Conservation (phyloP, 23 tunicate species). For the Ciona savignyi region DNA sequence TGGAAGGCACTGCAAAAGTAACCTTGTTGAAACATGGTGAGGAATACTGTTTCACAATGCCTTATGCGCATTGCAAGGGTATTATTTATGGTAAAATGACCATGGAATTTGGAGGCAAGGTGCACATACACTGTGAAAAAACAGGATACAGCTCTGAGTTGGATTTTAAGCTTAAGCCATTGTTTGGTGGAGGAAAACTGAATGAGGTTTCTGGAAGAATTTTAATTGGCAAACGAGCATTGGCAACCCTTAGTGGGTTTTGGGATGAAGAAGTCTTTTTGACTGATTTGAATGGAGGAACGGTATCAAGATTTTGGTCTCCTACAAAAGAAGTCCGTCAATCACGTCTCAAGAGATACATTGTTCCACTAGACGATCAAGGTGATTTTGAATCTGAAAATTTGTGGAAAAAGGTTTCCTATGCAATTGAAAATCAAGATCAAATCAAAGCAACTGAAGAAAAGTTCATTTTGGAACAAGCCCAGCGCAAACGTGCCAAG, state of each 20-base stretch:
- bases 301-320: conserved; percentile 38
- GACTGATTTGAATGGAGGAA: conserved; percentile 44
- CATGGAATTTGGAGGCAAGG: conserved; percentile 76
- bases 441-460: conserved; percentile 46
- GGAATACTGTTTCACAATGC: conserved; percentile 46
- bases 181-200: conserved; percentile 32
- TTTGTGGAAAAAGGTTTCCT: conserved; percentile 41
- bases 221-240: conserved; percentile 27
- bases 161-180: conserved; percentile 42
- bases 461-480: conserved; percentile 31
- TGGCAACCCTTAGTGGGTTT: conserved; percentile 44
- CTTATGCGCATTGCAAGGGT: conserved; percentile 70
- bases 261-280: conserved; percentile 42
- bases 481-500: conserved; percentile 37
- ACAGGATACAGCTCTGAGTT: conserved; percentile 55
- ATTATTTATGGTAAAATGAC: conserved; percentile 62
- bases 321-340: conserved; percentile 22
- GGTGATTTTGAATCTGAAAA: conserved; percentile 42
- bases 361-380: conserved; percentile 23
- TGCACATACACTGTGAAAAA: conserved; percentile 41
- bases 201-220: conserved; percentile 56
- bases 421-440: conserved; percentile 28
- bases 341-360: conserved; percentile 33
- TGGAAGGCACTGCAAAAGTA: conserved; percentile 34
- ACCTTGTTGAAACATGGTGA: conserved; percentile 37